Conservation (phyloP, 2,113 vertebrate genomes). For the Phoenicopterus ruber region DNA sequence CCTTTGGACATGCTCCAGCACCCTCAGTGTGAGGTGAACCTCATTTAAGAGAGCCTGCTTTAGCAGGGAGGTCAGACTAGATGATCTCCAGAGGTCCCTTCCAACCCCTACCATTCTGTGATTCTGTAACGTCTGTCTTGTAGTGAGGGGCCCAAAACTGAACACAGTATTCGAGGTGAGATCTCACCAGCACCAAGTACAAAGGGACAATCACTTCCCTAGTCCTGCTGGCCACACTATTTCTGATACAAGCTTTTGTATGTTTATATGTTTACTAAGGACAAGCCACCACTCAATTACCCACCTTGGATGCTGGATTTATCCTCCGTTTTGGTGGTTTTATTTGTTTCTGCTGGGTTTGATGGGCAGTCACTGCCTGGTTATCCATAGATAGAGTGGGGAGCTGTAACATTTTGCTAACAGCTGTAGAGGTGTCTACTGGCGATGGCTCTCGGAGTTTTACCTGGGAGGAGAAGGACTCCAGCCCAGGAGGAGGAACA, state of each 20-base stretch:
- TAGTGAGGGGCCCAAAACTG: neutral
- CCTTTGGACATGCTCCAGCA: fast-evolving
- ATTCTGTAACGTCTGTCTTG: too few relatives aligned
- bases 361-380: constrained; percentile 66
- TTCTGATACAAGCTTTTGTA: neutral
- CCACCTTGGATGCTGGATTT: constrained; percentile 87
- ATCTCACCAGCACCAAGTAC: too few relatives aligned
- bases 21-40: too few relatives aligned
- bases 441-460: constrained; percentile 68
- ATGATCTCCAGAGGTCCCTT: too few relatives aligned
- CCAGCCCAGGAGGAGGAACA: constrained; percentile 76
- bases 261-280: fast-evolving
- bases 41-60: too few relatives aligned
- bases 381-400: constrained; percentile 69
- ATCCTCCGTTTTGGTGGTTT: constrained; percentile 86
- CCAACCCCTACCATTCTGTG: too few relatives aligned
- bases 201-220: neutral
- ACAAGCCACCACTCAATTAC: neutral
- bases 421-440: constrained; percentile 65
- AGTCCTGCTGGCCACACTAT: neutral
- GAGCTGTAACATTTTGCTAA: constrained; percentile 78
- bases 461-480: constrained; percentile 75
- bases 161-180: fast-evolving
- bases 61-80: too few relatives aligned
- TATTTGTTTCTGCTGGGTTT: constrained; percentile 83